Percentiles rank a stretch among this genome's conserved stretches.
Conservation (phyloP, 1,140 invertebrate species). For the Lutraria rhynchaena region DNA sequence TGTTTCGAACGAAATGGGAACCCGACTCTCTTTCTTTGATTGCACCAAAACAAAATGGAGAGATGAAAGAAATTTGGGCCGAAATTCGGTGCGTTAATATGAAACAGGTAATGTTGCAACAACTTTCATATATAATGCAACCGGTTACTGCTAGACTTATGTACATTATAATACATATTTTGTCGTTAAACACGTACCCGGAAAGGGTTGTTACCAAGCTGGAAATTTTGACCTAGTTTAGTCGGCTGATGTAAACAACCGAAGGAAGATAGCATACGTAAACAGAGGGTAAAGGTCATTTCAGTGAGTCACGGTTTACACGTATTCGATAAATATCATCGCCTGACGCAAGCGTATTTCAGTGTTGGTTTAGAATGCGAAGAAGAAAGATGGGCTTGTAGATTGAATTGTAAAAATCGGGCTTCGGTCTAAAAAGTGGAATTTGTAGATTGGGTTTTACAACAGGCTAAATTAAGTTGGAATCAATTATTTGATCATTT, state of each 20-base stretch:
- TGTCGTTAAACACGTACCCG: background rate
- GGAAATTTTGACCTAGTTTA: slow-evolving; percentile 42
- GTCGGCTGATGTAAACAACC: slow-evolving; percentile 55
- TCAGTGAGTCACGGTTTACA: slow-evolving; percentile 46
- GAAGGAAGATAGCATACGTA: slow-evolving; percentile 9
- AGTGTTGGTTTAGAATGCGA: slow-evolving; percentile 43
- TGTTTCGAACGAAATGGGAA: background rate
- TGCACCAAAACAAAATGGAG: slow-evolving; percentile 51
- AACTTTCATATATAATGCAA: slow-evolving; percentile 60
- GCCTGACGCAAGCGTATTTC: slow-evolving; percentile 42
- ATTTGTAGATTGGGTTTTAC: slow-evolving; percentile 15
- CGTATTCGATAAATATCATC: slow-evolving; percentile 54
- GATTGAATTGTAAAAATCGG: slow-evolving; percentile 16
- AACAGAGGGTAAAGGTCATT: slow-evolving; percentile 38
- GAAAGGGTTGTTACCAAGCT: slow-evolving; percentile 16
- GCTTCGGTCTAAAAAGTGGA: slow-evolving; percentile 34
- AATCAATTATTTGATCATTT: slow-evolving; percentile 21
- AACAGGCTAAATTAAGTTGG: background rate
- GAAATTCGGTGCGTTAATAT: slow-evolving; percentile 51
- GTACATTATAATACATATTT: background rate
- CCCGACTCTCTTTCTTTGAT: slow-evolving; percentile 40
- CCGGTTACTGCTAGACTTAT: background rate
- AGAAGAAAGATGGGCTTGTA: slow-evolving; percentile 61
- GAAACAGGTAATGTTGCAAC: slow-evolving; percentile 62
- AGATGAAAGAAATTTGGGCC: slow-evolving; percentile 17